Conservation (phyloP, 2,888 invertebrate genomes). For the Anticlea derivata region DNA sequence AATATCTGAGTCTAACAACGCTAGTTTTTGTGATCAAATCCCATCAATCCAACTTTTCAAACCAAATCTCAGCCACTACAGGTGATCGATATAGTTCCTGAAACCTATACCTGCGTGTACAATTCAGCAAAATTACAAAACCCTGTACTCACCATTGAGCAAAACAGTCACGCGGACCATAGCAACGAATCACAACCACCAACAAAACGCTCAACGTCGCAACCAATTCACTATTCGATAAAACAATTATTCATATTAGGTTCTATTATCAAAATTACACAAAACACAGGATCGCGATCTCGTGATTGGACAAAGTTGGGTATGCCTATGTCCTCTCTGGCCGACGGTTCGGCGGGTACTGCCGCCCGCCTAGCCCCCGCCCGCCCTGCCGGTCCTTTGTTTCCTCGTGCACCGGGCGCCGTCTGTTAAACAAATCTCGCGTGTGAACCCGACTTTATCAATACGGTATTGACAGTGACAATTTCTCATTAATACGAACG, state of each 20-base stretch:
- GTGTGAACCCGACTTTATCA: slow-evolving; percentile 55
- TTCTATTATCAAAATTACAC: slow-evolving; percentile 41
- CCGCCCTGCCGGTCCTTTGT: slow-evolving; percentile 78
- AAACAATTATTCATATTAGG: not conserved
- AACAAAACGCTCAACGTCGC: slow-evolving; percentile 49
- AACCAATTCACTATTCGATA: slow-evolving; percentile 31
- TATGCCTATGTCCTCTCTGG: slow-evolving; percentile 46
- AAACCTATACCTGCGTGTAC: slow-evolving; percentile 15
- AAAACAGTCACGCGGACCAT: slow-evolving; percentile 40
- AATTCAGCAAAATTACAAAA: slow-evolving; percentile 35
- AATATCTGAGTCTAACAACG: too few species aligned
- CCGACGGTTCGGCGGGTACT: slow-evolving; percentile 69
- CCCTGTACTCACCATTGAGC: slow-evolving; percentile 50
- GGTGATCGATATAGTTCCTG: slow-evolving; percentile 23
- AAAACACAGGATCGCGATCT: slow-evolving; percentile 49
- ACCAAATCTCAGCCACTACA: slow-evolving; percentile 13
- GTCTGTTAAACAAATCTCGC: slow-evolving; percentile 69
- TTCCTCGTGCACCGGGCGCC: slow-evolving; percentile 64
- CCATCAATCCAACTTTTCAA: not conserved
- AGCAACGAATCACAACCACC: slow-evolving; percentile 35
- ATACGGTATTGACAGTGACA: slow-evolving; percentile 32
- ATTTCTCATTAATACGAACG: slow-evolving; percentile 20
- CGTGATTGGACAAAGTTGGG: slow-evolving; percentile 33
- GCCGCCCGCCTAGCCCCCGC: slow-evolving; percentile 68
- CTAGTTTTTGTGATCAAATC: not conserved